Conservation (phyloP, 2,113 vertebrate genomes). For the Python bivittatus region DNA sequence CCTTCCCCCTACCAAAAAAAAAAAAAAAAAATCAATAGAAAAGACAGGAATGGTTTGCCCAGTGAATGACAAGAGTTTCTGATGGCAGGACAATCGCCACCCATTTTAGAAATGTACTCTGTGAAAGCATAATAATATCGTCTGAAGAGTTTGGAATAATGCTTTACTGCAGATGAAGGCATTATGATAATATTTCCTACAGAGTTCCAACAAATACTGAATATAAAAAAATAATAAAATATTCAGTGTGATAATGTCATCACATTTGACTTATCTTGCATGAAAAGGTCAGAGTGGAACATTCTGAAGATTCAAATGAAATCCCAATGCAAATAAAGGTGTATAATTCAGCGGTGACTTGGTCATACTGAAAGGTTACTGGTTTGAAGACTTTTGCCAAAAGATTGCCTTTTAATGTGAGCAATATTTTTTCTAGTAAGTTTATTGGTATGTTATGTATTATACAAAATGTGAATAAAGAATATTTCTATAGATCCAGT, state of each 20-base stretch:
- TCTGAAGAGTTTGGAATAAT: constrained; percentile 39
- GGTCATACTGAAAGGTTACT: constrained; percentile 53
- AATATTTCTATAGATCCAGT: neutral
- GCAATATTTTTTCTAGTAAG: neutral
- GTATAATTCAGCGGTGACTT: constrained; percentile 49
- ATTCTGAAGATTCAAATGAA: constrained; percentile 60
- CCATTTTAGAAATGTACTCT: neutral
- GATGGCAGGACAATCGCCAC: too few relatives aligned
- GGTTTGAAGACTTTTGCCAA: constrained; percentile 4
- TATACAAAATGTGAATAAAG: neutral
- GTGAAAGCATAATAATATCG: constrained; percentile 38
- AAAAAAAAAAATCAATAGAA: neutral
- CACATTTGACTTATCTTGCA: constrained; percentile 60
- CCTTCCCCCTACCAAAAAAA: neutral
- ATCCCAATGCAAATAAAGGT: constrained; percentile 36
- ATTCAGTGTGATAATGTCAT: constrained; percentile 58
- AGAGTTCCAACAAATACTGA: constrained; percentile 29
- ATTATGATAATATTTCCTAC: constrained; percentile 29
- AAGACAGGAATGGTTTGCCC: too few relatives aligned
- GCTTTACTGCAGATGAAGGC: constrained; percentile 43
- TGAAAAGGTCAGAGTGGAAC: constrained; percentile 62
- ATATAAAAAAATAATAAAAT: constrained; percentile 66
- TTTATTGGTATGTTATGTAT: neutral
- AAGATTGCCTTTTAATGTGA: neutral
- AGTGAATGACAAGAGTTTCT: too few relatives aligned